These are phyloP conservation scores for Misgurnus anguillicaudatus DNA, from an alignment of 2,113 vertebrate genomes.

Conservation along the genomic window DNA sequence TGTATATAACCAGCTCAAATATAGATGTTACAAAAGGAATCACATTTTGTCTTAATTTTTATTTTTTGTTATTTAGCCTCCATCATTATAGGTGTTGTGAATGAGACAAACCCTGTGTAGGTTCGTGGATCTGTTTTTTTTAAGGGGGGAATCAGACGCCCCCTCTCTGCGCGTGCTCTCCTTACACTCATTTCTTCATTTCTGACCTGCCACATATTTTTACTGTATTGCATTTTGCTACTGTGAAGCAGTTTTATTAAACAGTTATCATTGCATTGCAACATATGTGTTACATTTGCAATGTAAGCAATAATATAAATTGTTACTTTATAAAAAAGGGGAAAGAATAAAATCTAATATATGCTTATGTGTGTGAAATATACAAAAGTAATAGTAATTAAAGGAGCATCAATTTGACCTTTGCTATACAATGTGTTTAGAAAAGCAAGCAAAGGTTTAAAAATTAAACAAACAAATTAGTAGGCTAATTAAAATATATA, in stretches of 20 bases:
- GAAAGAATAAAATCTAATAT: too few species aligned
- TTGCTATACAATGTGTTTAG: neutral
- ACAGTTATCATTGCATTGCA: neutral
- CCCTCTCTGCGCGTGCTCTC: conserved; percentile 30
- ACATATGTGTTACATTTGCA: neutral
- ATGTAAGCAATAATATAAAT: neutral
- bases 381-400: too few species aligned
- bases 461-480: neutral
- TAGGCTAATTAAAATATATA: neutral
- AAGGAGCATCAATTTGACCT: too few species aligned
- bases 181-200: conserved; percentile 23
- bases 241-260: neutral
- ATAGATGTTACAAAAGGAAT: too few species aligned
- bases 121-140: conserved; percentile 67
- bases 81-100: conserved; percentile 71
- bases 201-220: conserved; percentile 13
- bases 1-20: too few species aligned
- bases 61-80: too few species aligned
- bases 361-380: too few species aligned
- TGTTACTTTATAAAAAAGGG: neutral
- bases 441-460: neutral
- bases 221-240: neutral
- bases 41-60: too few species aligned
- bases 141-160: conserved; percentile 61
- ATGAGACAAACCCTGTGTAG: conserved; percentile 64